Evolutionary conservation across 2,113 vertebrate species (phyloP), one percentile per base, ranked within the genome.

Genomic region (Caretta caretta): DNA sequence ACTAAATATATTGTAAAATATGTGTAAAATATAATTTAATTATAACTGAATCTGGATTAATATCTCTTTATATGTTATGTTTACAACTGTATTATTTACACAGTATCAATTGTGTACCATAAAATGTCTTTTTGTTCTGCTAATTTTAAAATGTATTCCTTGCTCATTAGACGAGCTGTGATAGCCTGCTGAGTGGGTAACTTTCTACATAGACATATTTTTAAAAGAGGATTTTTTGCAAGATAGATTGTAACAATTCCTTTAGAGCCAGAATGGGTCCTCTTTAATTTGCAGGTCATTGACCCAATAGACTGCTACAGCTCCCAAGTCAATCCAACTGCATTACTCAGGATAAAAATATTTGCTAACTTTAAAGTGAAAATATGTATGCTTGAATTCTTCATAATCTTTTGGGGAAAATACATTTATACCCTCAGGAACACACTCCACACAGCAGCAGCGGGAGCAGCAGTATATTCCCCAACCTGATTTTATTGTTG

Each of bases 251-350:
- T 17, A 92, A 62, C 13, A 84, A 83, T 93, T 87, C 92, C 50
- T 92, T 94, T 56, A 56, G 69, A 90, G 87, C 3, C 6, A 81
- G 87, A 59, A 92, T 7, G 78, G 75, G 12, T 94, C 0, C 0
- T 75, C 46, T 93, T 81, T 86, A 87, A 84, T 90, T 96, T 95
- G 92, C 83, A 88, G 48, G 89, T 86, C 83, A 83, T 57, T 79
- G 83, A 86, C 51, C 35, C 54, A 50, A 14, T 80, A 27, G 80
- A 11, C 69, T 87, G 79, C 42, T 57, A 49, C 81, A 35, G 8
- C 31, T 94, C 76, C 54, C 87, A 92, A 89, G 87, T 78, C 53
- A 92, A 85, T 9, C 4, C 2, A 78, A 11, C 46, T 49, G 86
- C 6, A 49, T 24, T n/a, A 94, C 3, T 65, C 12, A 75, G 80